Conservation (phyloP, 2,113 vertebrate genomes). For the Hyaena hyaena region DNA sequence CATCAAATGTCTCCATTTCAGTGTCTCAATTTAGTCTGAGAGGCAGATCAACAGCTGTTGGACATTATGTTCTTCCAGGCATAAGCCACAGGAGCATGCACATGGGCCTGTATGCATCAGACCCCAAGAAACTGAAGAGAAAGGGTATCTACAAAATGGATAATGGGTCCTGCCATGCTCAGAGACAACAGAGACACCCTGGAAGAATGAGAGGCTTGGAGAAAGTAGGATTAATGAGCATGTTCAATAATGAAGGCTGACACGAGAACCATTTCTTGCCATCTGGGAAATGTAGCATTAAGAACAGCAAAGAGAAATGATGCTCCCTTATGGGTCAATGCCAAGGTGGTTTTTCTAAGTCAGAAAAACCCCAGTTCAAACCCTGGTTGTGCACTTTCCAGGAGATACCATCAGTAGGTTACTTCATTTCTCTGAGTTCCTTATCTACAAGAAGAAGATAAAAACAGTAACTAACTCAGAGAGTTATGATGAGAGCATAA, state of each 20-base stretch:
- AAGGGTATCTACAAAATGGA: background rate
- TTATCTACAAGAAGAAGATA: background rate
- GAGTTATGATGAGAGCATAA: background rate
- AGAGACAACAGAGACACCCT: background rate
- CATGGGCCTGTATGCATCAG: background rate
- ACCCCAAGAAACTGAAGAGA: background rate
- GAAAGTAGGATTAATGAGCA: background rate
- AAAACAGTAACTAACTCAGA: background rate
- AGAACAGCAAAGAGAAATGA: background rate
- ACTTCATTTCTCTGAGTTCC: background rate
- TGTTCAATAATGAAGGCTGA: background rate
- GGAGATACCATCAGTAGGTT: background rate
- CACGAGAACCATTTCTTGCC: background rate
- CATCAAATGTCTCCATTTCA: background rate
- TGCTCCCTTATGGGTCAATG: background rate
- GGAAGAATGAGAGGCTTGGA: fast-evolving
- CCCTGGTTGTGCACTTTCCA: background rate
- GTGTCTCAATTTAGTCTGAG: background rate
- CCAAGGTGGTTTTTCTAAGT: background rate
- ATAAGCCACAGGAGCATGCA: background rate
- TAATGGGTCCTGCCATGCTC: background rate
- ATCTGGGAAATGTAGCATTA: background rate
- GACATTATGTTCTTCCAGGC: background rate
- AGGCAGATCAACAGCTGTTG: background rate
- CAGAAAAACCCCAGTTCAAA: background rate